phyloP scores from a whole-genome alignment of 2,888 invertebrate genomes.

The Caenorhabditis doughertyi region DNA sequence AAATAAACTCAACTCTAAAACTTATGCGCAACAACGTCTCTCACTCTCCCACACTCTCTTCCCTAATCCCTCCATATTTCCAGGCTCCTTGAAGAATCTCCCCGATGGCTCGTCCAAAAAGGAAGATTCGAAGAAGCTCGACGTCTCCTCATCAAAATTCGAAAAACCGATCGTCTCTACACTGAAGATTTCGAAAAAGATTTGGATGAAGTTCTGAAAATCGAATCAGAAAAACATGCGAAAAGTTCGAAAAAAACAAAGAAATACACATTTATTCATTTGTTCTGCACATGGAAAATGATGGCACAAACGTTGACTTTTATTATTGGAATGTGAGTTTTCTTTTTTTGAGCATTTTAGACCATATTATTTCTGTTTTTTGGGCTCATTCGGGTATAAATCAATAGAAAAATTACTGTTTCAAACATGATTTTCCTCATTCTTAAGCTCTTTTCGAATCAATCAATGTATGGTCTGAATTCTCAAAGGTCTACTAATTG shows the following conservation, averaged over 20 bases:
- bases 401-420: no score
- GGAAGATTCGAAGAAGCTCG: conserved; percentile 58
- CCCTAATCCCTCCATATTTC: no score
- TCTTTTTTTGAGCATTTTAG: not conserved
- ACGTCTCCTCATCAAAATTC: conserved; percentile 46
- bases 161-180: conserved; percentile 55
- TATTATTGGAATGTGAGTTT: conserved; percentile 63
- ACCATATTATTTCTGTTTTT: no score
- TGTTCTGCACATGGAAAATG: conserved; percentile 69
- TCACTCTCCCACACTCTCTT: no score
- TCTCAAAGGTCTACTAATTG: no score
- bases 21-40: no score
- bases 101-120: conserved; percentile 63
- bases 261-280: conserved; percentile 65
- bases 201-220: conserved; percentile 50
- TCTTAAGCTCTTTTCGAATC: no score
- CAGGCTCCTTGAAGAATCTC: conserved; percentile 63
- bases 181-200: conserved; percentile 42
- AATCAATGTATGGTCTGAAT: no score
- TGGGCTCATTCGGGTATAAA: no score
- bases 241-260: conserved; percentile 47
- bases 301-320: conserved; percentile 62
- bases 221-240: conserved; percentile 46
- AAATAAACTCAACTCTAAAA: no score
- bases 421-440: no score